Evolutionary conservation across 2,888 invertebrate genomes (phyloP), one percentile per base, ranked within the genome.

Genomic region (Drosophila nigricruria): DNA sequence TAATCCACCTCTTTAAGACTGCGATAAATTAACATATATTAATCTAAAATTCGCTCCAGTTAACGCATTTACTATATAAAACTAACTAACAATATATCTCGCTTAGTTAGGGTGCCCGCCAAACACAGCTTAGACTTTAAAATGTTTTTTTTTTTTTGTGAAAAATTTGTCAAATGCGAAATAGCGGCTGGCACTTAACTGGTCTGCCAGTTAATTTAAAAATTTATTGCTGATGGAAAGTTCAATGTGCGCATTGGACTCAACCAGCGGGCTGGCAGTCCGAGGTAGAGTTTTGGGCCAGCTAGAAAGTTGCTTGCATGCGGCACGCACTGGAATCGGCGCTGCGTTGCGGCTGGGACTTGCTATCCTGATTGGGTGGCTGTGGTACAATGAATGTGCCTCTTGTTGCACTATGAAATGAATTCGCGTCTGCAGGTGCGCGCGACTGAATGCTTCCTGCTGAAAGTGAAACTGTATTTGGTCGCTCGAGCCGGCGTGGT

Each of bases 231-330:
- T 45, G 61, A 56, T 59, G 54, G 64, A 82, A 85, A 88, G 82
- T 82, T 82, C 82, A 82, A 82, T 82, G 82, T 88, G 88, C 82
- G 86, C 86, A 88, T 81, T 59, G 43, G 43, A 42, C 20, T 42
- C 54, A 38, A 42, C 49, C 18, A 23, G 34, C 49, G 23, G 42
- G 30, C 49, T 18, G 42, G 30, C 60, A 40, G 58, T 12, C 40
- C 23, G 53, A 52, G 67, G 38, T 56, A 40, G 56, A 72, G 81
- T 80, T 76, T 81, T 86, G 87, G 82, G 78, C 76, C 86, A 85
- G 53, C 88, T 82, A 85, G 82, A 82, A 82, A 82, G 82, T 82
- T 79, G 85, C 85, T 81, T 65, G 82, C 82, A 82, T 82, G 88
- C 79, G 76, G 72, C 86, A 82, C 82, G 88, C 82, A 88, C 72